phyloP scores from a whole-genome alignment of 2,888 invertebrate species.

The Clitarchus hookeri region DNA sequence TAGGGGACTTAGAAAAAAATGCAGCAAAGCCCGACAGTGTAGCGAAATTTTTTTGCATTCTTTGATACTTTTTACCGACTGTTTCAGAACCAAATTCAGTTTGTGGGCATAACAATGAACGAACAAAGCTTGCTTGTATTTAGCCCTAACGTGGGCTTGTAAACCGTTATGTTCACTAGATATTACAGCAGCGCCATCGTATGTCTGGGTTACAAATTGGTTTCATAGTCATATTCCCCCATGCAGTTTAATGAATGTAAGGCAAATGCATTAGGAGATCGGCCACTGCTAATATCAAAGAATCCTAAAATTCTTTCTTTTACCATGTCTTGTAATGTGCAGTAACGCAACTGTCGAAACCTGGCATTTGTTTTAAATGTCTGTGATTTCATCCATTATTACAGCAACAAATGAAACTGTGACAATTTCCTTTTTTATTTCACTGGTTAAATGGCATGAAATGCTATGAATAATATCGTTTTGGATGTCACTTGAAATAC shows the following conservation, averaged over 20 bases:
- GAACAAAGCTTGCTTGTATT: constrained; percentile 17
- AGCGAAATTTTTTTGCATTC: constrained; percentile 23
- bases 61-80: background rate
- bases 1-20: constrained; percentile 30
- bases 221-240: constrained; percentile 20
- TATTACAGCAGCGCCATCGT: constrained; percentile 26
- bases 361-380: constrained; percentile 21
- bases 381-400: constrained; percentile 27
- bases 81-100: constrained; percentile 28
- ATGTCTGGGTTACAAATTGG: constrained; percentile 30
- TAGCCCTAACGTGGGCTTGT: constrained; percentile 18
- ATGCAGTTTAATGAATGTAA: background rate
- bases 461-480: constrained; percentile 31
- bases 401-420: constrained; percentile 24
- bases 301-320: constrained; percentile 29
- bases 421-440: constrained; percentile 27
- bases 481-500: constrained; percentile 29
- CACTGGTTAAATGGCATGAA: background rate
- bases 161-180: constrained; percentile 26
- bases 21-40: constrained; percentile 15
- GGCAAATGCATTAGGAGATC: background rate
- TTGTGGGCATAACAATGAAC: constrained; percentile 20
- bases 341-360: constrained; percentile 29
- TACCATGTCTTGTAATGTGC: background rate
- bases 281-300: constrained; percentile 29